Evolutionary conservation across 2,888 invertebrate genomes (phyloP), one percentile per base, ranked within the genome.

Genomic region (Trissoscelio sp.): DNA sequence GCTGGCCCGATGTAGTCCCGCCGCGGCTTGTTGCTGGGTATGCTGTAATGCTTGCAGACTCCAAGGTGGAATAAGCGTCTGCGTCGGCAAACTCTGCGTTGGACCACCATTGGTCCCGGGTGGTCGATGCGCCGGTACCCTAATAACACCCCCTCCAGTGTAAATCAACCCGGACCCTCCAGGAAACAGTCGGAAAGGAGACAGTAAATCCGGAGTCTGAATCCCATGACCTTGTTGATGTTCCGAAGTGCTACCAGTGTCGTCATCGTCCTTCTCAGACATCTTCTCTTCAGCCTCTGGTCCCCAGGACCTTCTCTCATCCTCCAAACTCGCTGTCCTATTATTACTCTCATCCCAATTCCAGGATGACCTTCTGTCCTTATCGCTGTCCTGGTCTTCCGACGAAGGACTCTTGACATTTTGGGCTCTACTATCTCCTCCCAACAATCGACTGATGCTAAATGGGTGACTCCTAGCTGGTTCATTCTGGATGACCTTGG

Each of bases 41-140:
- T 89, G 91, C 44, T 90, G 89, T 70, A 90, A 87, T 1, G 91
- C 90, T 80, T 90, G 90, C 53, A 91, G 85, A 37, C 79, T 84
- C 85, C 85, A 85, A 31, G 85, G 84, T 12, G 88, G 87, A 73
- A 89, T 84, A 22, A 90, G 85, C 3, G 85, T 84, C 62, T 89
- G 90, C 11, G 88, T 83, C 4, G 88, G 88, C 28, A 89, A 58
- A 1, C 84, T 84, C 3, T 83, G 83, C 22, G 87, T 69, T 2
- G 86, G 85, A 12, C 86, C 82, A 2, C 87, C 89, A 91, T 87
- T 93, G 84, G 89, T 93, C 86, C 94, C 94, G 84, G 93, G 91
- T 16, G 95, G 95, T 86, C 96, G 92, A 89, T 97, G 97, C 73
- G 96, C 96, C 58, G 96, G 96, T 84, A 96, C 96, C 88, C 96